Base-by-base conservation (phyloP, 30 jellyfish, hydroid and myxozoan genomes). In the Cassiopea xamachana region DNA sequence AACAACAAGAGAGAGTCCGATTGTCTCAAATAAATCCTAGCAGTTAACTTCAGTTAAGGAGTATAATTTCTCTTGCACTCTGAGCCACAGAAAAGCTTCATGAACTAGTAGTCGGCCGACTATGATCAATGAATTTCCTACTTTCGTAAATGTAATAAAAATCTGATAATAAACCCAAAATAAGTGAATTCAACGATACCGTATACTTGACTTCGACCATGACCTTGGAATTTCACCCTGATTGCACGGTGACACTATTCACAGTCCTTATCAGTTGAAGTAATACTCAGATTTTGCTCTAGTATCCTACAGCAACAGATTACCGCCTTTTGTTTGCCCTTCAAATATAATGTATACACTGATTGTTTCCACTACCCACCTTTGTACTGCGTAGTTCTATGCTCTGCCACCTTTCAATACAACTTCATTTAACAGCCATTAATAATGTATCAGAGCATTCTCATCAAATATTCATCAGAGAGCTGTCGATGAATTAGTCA, bases 381-480 rank as follows among this genome's bases (percentile, higher is more conserved):
- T 43, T 2, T 1, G 80, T 71, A 15, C 3, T 43, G 18, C 3
- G 15, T 19, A 39, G 58, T 2, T 18, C 60, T 71, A 19, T 39
- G 80, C 51, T 16, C 39, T 71, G 80, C 55, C 55, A 43, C 80
- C 80, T 71, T 78, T 78, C 55, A 59, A 49, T 78, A 19, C 75
- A 50, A 48, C 87, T 51, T 78, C 51, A 78, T 78, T 27, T 43
- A 60, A 78, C 87, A 2, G 69, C 73, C 1, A 78, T 78, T 60
- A 78, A 78, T 78, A 78, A 78, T 78, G 87, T 60, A 78, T 47
- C 87, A 78, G 74, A 46, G 75, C 9, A 60, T 15, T 51, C 14
- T 27, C 60, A 48, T 78, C 75, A 78, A 78, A 47, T 78, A 78
- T 78, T 78, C 5, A 78, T 78, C 75, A 78, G n/a, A 51, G 27